Evolutionary conservation across 2,113 vertebrate species (phyloP).

Genomic region (Furnarius figulus): DNA sequence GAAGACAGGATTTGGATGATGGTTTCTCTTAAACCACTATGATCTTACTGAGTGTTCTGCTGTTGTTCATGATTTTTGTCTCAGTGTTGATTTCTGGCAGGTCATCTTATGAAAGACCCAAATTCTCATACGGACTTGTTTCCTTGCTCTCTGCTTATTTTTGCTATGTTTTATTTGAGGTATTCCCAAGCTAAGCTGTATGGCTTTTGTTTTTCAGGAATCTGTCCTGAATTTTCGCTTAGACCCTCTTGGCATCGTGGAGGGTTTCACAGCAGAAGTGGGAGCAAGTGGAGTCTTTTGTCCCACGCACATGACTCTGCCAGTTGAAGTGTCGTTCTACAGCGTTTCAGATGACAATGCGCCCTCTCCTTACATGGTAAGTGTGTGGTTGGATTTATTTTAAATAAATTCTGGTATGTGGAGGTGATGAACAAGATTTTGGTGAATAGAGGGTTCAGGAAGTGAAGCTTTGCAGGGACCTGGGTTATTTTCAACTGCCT

Average conservation of each 20-base stretch:
- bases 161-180: neutral
- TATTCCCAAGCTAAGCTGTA: neutral
- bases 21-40: neutral
- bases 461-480: neutral
- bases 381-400: neutral
- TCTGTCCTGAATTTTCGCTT: conserved; percentile 96
- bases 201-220: conserved; percentile 78
- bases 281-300: conserved; percentile 96
- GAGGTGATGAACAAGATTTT: neutral
- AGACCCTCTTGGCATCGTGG: conserved; percentile 88
- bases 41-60: neutral
- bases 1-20: neutral
- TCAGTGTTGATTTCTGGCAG: neutral
- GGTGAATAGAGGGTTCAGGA: neutral
- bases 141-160: neutral
- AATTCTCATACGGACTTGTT: neutral
- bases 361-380: conserved; percentile 97
- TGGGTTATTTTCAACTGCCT: neutral
- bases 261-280: conserved; percentile 95
- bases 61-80: neutral
- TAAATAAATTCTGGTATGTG: neutral
- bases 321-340: conserved; percentile 98
- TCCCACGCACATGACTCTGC: conserved; percentile 95
- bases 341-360: conserved; percentile 98
- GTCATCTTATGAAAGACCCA: neutral